These are phyloP conservation scores for Darwinula stevensoni DNA, from an alignment of 2,888 invertebrate genomes.

Conservation along the genomic window DNA sequence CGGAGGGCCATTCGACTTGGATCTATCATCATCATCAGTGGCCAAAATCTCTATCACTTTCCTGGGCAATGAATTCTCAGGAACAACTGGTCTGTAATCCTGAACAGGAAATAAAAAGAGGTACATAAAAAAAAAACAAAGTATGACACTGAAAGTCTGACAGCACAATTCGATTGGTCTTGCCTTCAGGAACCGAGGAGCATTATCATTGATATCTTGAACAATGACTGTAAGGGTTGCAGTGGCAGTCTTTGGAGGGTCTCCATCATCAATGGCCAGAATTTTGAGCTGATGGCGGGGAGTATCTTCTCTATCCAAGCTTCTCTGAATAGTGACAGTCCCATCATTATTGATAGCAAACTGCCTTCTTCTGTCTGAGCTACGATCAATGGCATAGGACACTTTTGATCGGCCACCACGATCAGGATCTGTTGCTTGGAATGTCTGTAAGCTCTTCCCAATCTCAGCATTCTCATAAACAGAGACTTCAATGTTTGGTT, in stretches of 20 bases:
- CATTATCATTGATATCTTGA: conserved; percentile 81
- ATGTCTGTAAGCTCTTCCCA: conserved; percentile 66
- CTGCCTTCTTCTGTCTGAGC: conserved; percentile 70
- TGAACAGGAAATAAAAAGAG: conserved; percentile 18
- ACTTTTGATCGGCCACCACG: conserved; percentile 65
- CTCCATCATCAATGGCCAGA: conserved; percentile 74
- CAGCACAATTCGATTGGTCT: conserved; percentile 8
- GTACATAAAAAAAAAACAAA: background rate
- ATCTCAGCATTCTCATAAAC: conserved; percentile 75
- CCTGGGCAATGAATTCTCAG: conserved; percentile 67
- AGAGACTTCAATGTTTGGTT: conserved; percentile 67
- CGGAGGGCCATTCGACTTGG: conserved; percentile 85
- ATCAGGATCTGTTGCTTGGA: conserved; percentile 84
- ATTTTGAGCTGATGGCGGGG: conserved; percentile 83
- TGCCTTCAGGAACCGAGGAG: conserved; percentile 44
- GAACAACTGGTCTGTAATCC: conserved; percentile 68
- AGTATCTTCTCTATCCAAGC: conserved; percentile 73
- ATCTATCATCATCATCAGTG: conserved; percentile 74
- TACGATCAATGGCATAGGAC: conserved; percentile 65
- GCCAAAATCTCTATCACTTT: conserved; percentile 76
- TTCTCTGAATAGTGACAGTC: conserved; percentile 71
- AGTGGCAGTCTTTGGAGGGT: conserved; percentile 72
- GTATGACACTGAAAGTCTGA: background rate
- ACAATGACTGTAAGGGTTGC: conserved; percentile 79
- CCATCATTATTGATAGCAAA: conserved; percentile 84